These are phyloP conservation scores for Chrosomus eos DNA, from an alignment of 2,797 vertebrate genomes.

Conservation along the genomic window DNA sequence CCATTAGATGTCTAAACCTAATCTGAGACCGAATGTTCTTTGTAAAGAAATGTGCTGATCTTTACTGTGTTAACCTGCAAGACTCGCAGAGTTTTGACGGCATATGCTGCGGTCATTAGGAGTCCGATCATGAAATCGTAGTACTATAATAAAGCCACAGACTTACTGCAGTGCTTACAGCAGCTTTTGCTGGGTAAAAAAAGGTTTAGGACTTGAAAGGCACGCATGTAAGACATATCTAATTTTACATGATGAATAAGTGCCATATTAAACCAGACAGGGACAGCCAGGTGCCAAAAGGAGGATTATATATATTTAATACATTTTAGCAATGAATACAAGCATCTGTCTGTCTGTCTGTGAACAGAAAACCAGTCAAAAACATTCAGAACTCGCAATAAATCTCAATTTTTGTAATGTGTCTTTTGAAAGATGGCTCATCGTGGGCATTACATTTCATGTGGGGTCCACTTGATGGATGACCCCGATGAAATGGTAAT, in stretches of 20 bases:
- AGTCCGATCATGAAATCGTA: slow-evolving; percentile 49
- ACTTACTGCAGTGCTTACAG: slow-evolving; percentile 26
- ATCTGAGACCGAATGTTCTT: slow-evolving; percentile 1
- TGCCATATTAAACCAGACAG: slow-evolving; percentile 24
- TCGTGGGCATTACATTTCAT: background rate
- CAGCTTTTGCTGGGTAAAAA: slow-evolving; percentile 34
- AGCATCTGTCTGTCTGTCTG: background rate
- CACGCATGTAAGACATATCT: background rate
- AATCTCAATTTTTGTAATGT: background rate
- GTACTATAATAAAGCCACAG: slow-evolving; percentile 37
- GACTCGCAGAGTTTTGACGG: background rate
- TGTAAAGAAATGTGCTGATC: slow-evolving; percentile 29
- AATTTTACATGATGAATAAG: slow-evolving; percentile 28
- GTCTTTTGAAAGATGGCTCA: background rate
- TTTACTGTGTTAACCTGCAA: slow-evolving; percentile 6
- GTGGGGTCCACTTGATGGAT: slow-evolving; percentile 5
- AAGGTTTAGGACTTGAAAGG: slow-evolving; percentile 9
- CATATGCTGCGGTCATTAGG: slow-evolving; percentile 42
- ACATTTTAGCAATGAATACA: background rate
- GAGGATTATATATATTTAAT: background rate
- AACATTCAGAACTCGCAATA: background rate
- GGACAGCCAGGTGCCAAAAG: background rate
- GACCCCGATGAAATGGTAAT: slow-evolving; percentile 19
- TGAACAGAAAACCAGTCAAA: background rate
- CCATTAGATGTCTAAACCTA: slow-evolving; percentile 20